phyloP scores from a whole-genome alignment of 2,113 vertebrate species.

The Apodemus sylvaticus region DNA sequence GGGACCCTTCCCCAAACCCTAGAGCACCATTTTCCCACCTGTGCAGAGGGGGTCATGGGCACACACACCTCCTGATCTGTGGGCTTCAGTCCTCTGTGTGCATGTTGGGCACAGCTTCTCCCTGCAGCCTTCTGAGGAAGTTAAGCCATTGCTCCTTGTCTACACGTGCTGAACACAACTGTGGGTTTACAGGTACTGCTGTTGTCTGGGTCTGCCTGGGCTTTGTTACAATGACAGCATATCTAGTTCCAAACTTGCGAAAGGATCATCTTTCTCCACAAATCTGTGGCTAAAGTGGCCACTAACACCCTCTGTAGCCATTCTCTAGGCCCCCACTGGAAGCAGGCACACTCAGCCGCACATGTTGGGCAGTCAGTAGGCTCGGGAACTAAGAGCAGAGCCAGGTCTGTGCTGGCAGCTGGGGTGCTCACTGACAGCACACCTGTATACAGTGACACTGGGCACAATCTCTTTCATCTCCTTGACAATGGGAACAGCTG shows the following conservation, averaged over 20 bases:
- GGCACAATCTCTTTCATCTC: neutral
- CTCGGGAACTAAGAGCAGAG: neutral
- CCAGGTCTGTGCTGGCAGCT: neutral
- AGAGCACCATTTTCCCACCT: neutral
- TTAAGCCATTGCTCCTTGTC: accelerated
- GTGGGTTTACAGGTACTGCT: accelerated
- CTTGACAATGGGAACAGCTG: neutral
- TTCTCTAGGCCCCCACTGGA: neutral
- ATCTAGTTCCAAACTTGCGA: neutral
- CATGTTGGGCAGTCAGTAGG: neutral
- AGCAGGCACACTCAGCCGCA: neutral
- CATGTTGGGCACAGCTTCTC: neutral
- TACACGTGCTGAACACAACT: no score
- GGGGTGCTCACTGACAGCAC: neutral
- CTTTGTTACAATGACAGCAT: no score
- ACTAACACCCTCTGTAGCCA: neutral
- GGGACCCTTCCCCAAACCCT: neutral
- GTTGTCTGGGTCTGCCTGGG: accelerated
- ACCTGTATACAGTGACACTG: neutral
- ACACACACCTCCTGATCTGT: neutral
- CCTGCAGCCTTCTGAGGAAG: neutral
- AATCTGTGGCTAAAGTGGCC: neutral
- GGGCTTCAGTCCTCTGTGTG: neutral
- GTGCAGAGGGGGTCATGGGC: neutral
- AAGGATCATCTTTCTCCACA: neutral